These are phyloP conservation scores for Strix uralensis DNA, from an alignment of 2,113 vertebrate species.

Conservation along the genomic window DNA sequence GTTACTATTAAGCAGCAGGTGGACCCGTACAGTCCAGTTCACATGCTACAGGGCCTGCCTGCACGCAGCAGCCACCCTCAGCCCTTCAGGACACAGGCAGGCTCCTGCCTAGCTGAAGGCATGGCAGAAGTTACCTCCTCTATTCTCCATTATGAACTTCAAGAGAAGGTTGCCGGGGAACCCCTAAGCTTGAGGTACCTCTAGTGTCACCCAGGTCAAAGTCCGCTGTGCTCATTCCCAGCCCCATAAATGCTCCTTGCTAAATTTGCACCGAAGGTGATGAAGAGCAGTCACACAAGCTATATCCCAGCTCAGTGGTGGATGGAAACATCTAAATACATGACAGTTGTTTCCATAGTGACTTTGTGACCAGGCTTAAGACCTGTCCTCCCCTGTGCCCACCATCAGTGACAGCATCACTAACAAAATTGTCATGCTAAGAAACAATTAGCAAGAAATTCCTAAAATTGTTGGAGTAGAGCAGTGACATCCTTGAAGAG, in stretches of 20 bases:
- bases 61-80: no score
- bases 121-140: not conserved
- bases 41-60: not conserved
- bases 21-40: no score
- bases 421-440: not conserved
- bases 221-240: not conserved
- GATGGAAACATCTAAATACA: not conserved
- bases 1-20: not conserved
- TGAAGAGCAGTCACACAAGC: not conserved
- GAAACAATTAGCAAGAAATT: not conserved
- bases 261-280: not conserved
- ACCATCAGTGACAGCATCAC: not conserved
- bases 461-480: not conserved
- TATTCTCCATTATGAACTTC: not conserved
- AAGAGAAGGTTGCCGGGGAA: not conserved
- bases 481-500: not conserved
- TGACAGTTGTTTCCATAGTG: not conserved
- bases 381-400: not conserved
- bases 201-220: not conserved
- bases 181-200: no score
- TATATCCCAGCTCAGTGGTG: not conserved
- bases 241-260: not conserved
- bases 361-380: not conserved
- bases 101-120: not conserved
- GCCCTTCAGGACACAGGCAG: no score